Evolutionary conservation across 2,113 vertebrate species (phyloP).

Genomic region (Paradoxurus hermaphroditus): DNA sequence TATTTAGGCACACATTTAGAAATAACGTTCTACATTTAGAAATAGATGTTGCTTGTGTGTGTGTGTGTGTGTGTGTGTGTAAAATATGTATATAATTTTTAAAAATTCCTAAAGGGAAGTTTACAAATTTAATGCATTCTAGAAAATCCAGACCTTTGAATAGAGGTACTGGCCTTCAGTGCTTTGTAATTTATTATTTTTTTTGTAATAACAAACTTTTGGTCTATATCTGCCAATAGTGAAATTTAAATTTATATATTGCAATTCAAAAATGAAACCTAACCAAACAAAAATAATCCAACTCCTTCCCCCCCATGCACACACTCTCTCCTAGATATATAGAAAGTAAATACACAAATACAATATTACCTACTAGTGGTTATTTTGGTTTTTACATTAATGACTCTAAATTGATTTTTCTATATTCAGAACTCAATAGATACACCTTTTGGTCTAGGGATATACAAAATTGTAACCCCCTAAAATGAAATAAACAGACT

Average conservation of each 20-base stretch:
- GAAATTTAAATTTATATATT: background rate
- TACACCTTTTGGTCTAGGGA: background rate
- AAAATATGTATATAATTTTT: background rate
- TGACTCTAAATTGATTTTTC: constrained; percentile 13
- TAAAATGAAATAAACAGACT: background rate
- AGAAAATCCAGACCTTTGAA: background rate
- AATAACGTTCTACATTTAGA: background rate
- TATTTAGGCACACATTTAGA: background rate
- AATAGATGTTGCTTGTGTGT: background rate
- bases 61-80: no score
- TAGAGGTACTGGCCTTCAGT: background rate
- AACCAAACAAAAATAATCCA: background rate
- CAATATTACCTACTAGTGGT: background rate
- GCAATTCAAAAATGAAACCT: background rate
- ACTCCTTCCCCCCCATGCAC: fast-evolving
- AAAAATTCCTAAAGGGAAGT: background rate
- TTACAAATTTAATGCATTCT: background rate
- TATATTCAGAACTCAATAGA: background rate
- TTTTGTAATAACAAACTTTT: background rate
- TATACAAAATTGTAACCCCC: background rate
- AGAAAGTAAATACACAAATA: background rate
- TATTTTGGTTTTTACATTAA: background rate
- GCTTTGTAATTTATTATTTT: background rate
- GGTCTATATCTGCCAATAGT: background rate
- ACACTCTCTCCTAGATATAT: background rate